Base-by-base conservation (phyloP, 1,140 invertebrate genomes). In the Trachelipus rathkii region DNA sequence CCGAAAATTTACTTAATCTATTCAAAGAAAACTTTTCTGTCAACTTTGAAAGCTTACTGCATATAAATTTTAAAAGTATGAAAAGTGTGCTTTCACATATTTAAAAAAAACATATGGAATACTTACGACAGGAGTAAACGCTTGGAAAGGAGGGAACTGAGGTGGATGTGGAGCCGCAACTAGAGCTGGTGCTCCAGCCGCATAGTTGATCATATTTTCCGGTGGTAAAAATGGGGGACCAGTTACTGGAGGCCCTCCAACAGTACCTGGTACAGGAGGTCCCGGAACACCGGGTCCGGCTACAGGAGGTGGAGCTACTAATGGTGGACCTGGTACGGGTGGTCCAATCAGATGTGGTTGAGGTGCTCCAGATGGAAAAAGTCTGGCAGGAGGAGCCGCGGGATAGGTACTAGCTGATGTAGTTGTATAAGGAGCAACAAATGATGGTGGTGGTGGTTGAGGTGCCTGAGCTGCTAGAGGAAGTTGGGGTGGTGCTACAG, bases 131-230 rank as follows among this genome's bases (percentile, higher is more conserved):
- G 80, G 80, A 21, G 81, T 79, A 77, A 76, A 83, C 15, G 76
- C 77, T 75, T 81, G 81, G 77, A 80, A 83, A 13, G 82, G 77
- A 43, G 83, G 81, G 76, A 83, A 83, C 71, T 82, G 77, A 68
- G 83, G 81, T 53, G 78, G 79, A 71, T 78, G 80, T 15, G 80
- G 79, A 67, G 74, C 79, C 21, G 79, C 72, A 19, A 76, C 44
- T 9, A 74, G 74, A 43, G 71, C 19, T 19, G 50, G 71, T n/a
- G 77, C 74, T 44, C 74, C 71, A n/a, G 77, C 81, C 10, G 44
- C 83, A 76, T 80, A 83, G 77, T 82, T 83, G 23, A 83, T 82
- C 67, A 83, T 78, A 50, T 81, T 81, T 72, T 79, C 76, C 67
- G 77, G 80, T 60, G 82, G 81, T 44, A 77, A 44, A 73, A 81